Conservation (phyloP, 2,113 vertebrate genomes). For the Elachura formosa region DNA sequence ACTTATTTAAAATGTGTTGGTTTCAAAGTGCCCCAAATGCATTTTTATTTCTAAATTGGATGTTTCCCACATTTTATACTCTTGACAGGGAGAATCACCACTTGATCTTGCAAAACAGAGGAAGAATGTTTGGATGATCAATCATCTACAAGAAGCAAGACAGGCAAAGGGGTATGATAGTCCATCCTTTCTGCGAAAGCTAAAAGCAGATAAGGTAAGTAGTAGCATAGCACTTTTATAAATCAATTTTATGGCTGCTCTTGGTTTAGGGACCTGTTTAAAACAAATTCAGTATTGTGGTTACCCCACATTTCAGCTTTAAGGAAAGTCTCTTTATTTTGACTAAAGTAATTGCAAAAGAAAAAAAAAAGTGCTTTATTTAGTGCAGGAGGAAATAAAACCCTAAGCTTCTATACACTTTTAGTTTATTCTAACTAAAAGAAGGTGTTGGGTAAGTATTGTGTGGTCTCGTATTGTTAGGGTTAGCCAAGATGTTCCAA, state of each 20-base stretch:
- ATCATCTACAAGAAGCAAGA: conserved; percentile 94
- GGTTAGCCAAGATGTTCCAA: background rate
- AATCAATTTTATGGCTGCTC: background rate
- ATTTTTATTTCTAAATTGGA: conserved; percentile 48
- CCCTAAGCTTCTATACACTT: background rate
- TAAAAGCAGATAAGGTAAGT: conserved; percentile 95
- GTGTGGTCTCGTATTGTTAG: background rate
- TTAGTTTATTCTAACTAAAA: background rate
- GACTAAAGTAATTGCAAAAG: background rate
- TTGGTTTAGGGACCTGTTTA: background rate
- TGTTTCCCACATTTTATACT: conserved; percentile 8
- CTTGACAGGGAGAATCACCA: conserved; percentile 88
- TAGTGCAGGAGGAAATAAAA: background rate
- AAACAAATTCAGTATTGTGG: background rate
- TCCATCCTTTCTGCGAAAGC: conserved; percentile 93
- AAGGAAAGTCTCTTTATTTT: background rate
- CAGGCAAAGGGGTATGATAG: conserved; percentile 98
- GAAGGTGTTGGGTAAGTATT: background rate
- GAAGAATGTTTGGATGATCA: conserved; percentile 99
- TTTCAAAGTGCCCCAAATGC: background rate
- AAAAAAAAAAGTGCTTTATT: background rate
- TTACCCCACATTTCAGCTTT: background rate
- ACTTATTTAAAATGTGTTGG: background rate
- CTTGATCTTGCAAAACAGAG: conserved; percentile 97
- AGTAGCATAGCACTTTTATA: background rate